These are phyloP conservation scores for Cryptus armator DNA, from an alignment of 2,888 invertebrate genomes.

Conservation along the genomic window DNA sequence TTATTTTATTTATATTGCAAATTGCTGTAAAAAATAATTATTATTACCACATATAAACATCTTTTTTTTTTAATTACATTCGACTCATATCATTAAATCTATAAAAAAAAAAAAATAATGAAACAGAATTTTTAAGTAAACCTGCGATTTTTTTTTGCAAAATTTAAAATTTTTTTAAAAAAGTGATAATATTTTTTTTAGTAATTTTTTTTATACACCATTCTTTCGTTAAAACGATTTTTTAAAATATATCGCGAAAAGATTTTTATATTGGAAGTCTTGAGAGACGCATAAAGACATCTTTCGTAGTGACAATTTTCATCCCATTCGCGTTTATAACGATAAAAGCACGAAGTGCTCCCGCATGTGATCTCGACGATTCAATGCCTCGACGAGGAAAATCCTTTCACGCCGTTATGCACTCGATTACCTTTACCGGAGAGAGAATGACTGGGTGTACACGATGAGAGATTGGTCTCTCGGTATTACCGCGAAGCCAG, in stretches of 20 bases:
- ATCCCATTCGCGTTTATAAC: background rate
- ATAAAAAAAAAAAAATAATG: too few species aligned
- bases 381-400: slow-evolving; percentile 1
- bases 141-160: too few species aligned
- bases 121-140: too few species aligned
- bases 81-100: too few species aligned
- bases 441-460: slow-evolving; percentile 21
- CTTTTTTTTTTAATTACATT: too few species aligned
- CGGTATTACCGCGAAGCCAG: background rate
- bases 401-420: slow-evolving; percentile 22
- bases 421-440: slow-evolving; percentile 41
- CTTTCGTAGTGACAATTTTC: background rate
- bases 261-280: background rate
- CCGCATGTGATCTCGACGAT: background rate
- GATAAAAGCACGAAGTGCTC: background rate
- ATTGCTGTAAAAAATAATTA: too few species aligned
- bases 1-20: too few species aligned
- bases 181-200: too few species aligned
- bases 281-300: background rate
- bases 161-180: too few species aligned
- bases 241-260: background rate
- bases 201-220: too few species aligned
- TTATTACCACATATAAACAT: too few species aligned
- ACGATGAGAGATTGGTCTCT: background rate
- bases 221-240: too few species aligned